Evolutionary conservation across 2,888 invertebrate species (phyloP).

Genomic region (Cephus sareptanus): DNA sequence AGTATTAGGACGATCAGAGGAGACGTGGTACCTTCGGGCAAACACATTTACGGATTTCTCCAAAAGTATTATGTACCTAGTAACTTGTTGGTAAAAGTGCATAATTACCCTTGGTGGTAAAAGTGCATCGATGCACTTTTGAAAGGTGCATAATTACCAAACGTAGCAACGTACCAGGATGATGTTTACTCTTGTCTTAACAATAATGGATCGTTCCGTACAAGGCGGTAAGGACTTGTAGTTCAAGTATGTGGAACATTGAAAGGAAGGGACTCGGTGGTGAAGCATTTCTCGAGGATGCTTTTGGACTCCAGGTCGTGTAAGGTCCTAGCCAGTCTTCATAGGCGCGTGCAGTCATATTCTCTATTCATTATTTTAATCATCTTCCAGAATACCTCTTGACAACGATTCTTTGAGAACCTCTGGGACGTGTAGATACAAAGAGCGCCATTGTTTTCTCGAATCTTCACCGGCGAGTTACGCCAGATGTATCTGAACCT

Average conservation of each 20-base stretch:
- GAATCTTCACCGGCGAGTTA: neutral
- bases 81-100: neutral
- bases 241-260: neutral
- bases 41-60: neutral
- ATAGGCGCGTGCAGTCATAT: neutral
- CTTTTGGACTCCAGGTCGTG: neutral
- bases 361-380: neutral
- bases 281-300: neutral
- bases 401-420: neutral
- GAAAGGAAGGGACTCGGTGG: neutral
- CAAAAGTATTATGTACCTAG: neutral
- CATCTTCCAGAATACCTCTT: neutral
- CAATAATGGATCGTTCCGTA: conserved; percentile 12
- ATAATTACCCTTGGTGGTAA: neutral
- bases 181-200: conserved; percentile 14
- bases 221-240: neutral
- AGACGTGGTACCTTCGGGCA: neutral
- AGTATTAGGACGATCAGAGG: neutral
- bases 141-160: neutral
- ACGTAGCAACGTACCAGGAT: neutral
- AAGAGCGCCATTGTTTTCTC: neutral
- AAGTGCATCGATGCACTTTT: neutral
- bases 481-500: neutral
- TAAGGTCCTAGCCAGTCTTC: neutral
- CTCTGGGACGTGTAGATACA: neutral